phyloP scores from a whole-genome alignment of 1,140 invertebrate genomes.

The Bombus huntii region DNA sequence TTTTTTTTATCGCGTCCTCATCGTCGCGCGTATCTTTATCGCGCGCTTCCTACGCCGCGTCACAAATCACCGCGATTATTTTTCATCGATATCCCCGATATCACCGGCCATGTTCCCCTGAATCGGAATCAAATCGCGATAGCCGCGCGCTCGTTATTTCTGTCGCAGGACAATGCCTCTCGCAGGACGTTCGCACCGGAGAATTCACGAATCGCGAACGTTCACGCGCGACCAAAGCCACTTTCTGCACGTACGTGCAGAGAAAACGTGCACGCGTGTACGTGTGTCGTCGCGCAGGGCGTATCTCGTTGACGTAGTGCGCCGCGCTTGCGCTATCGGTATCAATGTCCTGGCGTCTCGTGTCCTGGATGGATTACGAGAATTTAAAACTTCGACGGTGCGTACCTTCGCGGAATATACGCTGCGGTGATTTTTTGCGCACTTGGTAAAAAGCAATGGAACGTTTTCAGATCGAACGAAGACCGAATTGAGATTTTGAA shows the following conservation, averaged over 20 bases:
- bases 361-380: constrained; percentile 61
- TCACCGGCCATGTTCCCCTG: constrained; percentile 50
- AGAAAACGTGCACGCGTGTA: not conserved
- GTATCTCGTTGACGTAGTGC: constrained; percentile 63
- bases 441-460: not conserved
- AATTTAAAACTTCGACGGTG: constrained; percentile 59
- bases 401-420: constrained; percentile 27
- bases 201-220: constrained; percentile 46
- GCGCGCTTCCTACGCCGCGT: constrained; percentile 50
- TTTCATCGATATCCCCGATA: constrained; percentile 65
- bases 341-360: constrained; percentile 54
- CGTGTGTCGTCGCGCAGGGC: constrained; percentile 40
- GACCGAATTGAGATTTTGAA: too few species aligned
- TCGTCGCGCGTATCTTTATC: constrained; percentile 57
- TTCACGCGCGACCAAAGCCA: not conserved
- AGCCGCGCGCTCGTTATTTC: constrained; percentile 59
- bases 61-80: constrained; percentile 64
- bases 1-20: constrained; percentile 51
- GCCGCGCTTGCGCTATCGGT: constrained; percentile 59
- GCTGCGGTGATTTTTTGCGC: not conserved
- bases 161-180: constrained; percentile 59
- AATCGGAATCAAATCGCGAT: constrained; percentile 65
- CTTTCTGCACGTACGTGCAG: constrained; percentile 2
- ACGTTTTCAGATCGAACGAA: too few species aligned
- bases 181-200: constrained; percentile 53